Evolutionary conservation across 2,797 vertebrate species (phyloP).

Genomic region (Tympanoctomys barrerae): DNA sequence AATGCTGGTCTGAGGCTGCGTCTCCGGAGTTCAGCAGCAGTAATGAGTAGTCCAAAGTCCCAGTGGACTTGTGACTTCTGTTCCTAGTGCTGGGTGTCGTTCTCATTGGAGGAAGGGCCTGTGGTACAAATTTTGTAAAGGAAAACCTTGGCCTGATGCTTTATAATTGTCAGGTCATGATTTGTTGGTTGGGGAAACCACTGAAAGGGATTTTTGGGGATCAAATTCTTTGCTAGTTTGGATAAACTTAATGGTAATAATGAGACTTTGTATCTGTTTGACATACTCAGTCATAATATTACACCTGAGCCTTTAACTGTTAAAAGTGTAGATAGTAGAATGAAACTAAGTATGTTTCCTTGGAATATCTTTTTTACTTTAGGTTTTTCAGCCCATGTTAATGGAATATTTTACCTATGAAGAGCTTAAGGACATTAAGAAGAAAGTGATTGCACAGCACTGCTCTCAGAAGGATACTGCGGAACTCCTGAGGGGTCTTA

Average conservation of each 20-base stretch:
- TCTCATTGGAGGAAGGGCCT: not conserved
- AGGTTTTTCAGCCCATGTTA: constrained; percentile 99
- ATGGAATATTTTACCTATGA: constrained; percentile 99
- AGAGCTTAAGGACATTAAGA: constrained; percentile 99
- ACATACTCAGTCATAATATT: not conserved
- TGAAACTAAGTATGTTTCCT: constrained; percentile 16
- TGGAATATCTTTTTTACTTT: constrained; percentile 55
- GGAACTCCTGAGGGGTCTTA: constrained; percentile 94
- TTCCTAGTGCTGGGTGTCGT: not conserved
- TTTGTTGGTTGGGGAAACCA: not conserved
- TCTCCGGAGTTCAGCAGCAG: not conserved
- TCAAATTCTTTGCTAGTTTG: constrained; percentile 29
- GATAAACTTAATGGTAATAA: constrained; percentile 15
- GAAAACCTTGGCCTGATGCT: not conserved
- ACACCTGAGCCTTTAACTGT: not conserved
- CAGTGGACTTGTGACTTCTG: not conserved
- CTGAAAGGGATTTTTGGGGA: not conserved
- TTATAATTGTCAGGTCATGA: not conserved
- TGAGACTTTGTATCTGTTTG: constrained; percentile 47
- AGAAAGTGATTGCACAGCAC: constrained; percentile 98
- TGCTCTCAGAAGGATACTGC: constrained; percentile 93
- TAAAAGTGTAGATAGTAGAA: constrained; percentile 9
- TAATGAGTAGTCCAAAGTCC: not conserved
- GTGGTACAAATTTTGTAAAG: not conserved
- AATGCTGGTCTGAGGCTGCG: not conserved